phyloP scores from a whole-genome alignment of 2,113 vertebrate species.

The Ictidomys tridecemlineatus region DNA sequence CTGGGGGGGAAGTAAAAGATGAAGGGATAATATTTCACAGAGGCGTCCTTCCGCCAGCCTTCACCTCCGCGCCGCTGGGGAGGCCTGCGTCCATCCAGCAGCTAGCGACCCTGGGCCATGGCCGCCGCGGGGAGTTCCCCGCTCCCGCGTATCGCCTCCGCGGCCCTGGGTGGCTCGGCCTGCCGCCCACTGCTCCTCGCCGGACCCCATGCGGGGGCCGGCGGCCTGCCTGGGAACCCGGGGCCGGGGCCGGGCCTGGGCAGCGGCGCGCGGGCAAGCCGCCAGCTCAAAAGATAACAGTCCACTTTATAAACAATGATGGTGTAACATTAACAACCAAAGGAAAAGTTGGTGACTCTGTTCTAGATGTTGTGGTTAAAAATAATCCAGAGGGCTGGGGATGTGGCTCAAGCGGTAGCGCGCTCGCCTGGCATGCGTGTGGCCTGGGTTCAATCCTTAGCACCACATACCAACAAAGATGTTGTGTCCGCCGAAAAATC shows the following conservation, averaged over 20 bases:
- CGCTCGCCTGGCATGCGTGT: too few species aligned
- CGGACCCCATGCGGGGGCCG: not conserved
- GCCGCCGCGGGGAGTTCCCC: conserved; percentile 48
- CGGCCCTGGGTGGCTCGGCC: conserved; percentile 25
- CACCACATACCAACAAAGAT: too few species aligned
- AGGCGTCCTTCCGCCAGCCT: too few species aligned
- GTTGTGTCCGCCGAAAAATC: too few species aligned
- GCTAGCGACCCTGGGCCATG: not conserved
- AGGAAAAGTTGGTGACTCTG: conserved; percentile 93
- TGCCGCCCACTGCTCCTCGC: conserved; percentile 57
- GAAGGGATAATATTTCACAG: not conserved
- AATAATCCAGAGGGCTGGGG: conserved; percentile 97
- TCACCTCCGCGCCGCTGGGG: not conserved
- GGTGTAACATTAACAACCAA: conserved; percentile 93
- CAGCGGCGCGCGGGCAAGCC: not conserved
- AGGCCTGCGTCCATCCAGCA: not conserved
- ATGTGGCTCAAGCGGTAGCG: too few species aligned
- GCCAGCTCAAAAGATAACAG: conserved; percentile 94
- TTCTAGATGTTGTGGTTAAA: conserved; percentile 95
- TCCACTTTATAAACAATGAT: conserved; percentile 96
- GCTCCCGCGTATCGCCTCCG: conserved; percentile 52
- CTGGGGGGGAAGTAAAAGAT: not conserved
- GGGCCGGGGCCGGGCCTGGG: not conserved
- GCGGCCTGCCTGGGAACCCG: not conserved
- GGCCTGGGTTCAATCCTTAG: too few species aligned